Conservation (phyloP, 2,888 invertebrate species). For the Andrena fulva region DNA sequence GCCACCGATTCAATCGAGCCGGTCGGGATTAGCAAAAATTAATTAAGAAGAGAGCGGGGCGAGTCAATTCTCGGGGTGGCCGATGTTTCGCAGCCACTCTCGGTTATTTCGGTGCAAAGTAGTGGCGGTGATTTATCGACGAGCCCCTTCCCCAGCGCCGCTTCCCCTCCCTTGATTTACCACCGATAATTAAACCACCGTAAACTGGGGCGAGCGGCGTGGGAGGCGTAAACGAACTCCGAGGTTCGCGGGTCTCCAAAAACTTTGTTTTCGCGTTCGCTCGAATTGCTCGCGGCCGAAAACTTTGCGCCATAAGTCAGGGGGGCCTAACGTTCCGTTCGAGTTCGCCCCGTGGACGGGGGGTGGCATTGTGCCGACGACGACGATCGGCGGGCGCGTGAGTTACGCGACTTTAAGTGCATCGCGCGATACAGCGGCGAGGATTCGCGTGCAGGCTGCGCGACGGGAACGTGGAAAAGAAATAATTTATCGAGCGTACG, state of each 20-base stretch:
- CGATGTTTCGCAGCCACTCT: constrained; percentile 30
- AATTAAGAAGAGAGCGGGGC: constrained; percentile 54
- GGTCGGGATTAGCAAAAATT: constrained; percentile 47
- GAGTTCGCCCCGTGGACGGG: constrained; percentile 39
- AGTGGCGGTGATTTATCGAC: constrained; percentile 79
- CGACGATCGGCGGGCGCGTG: constrained; percentile 12
- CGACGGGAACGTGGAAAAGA: constrained; percentile 21
- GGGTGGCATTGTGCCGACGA: constrained; percentile 51
- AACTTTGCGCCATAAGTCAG: constrained; percentile 81
- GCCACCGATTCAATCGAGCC: constrained; percentile 9
- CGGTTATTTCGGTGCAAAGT: constrained; percentile 53
- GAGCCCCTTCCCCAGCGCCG: constrained; percentile 44
- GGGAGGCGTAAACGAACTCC: constrained; percentile 56
- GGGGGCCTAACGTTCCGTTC: constrained; percentile 44
- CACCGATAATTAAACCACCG: constrained; percentile 83
- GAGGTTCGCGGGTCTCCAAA: constrained; percentile 68
- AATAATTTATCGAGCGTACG: constrained; percentile 43
- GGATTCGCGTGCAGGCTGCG: neutral
- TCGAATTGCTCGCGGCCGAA: constrained; percentile 74
- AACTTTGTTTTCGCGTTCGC: constrained; percentile 74
- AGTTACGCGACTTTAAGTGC: constrained; percentile 39
- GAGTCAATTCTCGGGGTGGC: constrained; percentile 43
- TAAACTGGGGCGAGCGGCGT: constrained; percentile 67
- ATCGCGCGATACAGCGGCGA: neutral
- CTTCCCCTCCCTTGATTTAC: constrained; percentile 76